Percentiles rank a stretch among this genome's conserved stretches.
phyloP scores from a whole-genome alignment of 2,888 invertebrate species.

The Orthosia incerta region DNA sequence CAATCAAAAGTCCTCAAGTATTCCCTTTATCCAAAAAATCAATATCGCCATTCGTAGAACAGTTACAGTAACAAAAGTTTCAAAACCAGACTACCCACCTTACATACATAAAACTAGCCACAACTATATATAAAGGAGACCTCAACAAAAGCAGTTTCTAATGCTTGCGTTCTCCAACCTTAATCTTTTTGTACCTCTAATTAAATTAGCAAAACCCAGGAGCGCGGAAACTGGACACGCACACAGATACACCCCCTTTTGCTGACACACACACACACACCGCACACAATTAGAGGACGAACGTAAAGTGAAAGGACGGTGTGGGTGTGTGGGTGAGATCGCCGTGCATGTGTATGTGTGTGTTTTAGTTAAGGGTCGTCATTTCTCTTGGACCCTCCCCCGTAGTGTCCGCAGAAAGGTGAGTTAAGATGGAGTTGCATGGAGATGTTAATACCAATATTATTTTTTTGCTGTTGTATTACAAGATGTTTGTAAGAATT shows the following conservation, averaged over 20 bases:
- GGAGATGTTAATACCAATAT: conserved; percentile 74
- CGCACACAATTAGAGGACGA: conserved; percentile 66
- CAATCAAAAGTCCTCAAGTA: conserved; percentile 53
- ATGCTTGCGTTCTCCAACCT: conserved; percentile 87
- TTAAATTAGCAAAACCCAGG: conserved; percentile 91
- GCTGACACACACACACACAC: conserved; percentile 69
- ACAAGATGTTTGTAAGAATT: background rate
- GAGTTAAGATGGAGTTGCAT: conserved; percentile 85
- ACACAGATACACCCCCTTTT: conserved; percentile 74
- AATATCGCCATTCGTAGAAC: conserved; percentile 55
- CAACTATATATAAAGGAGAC: conserved; percentile 71
- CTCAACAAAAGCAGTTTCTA: conserved; percentile 87
- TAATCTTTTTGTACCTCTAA: conserved; percentile 91
- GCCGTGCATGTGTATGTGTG: conserved; percentile 87
- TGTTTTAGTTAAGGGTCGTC: conserved; percentile 91
- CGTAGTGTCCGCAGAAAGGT: conserved; percentile 91
- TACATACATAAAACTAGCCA: conserved; percentile 40
- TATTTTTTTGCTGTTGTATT: background rate
- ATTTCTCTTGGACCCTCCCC: conserved; percentile 91
- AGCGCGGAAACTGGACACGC: conserved; percentile 90
- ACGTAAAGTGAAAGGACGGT: conserved; percentile 72
- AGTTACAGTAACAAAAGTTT: conserved; percentile 42
- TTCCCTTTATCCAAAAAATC: conserved; percentile 59
- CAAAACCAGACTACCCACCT: conserved; percentile 29
- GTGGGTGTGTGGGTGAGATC: conserved; percentile 79